Evolutionary conservation across 2,797 vertebrate species (phyloP).

Genomic region (Danio choprae): DNA sequence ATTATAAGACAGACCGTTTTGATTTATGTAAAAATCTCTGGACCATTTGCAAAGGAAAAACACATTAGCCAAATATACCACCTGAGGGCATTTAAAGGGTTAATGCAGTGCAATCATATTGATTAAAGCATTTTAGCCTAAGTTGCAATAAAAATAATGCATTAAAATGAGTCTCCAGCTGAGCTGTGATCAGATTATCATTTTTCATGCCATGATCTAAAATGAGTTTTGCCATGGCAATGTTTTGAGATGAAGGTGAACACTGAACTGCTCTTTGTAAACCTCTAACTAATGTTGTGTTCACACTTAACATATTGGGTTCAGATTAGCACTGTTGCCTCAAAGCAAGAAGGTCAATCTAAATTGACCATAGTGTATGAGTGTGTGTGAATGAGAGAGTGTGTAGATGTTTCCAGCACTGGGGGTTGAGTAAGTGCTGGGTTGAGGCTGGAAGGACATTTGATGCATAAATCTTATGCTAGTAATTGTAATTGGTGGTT

Average conservation of each 20-base stretch:
- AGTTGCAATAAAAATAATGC: slow-evolving; percentile 12
- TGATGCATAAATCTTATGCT: no score
- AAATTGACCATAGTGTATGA: no score
- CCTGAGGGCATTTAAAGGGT: slow-evolving; percentile 3
- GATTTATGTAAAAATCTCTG: neutral
- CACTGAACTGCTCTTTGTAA: neutral
- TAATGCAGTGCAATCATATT: slow-evolving; percentile 9
- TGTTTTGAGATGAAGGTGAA: neutral
- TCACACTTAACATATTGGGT: no score
- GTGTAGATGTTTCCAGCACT: no score
- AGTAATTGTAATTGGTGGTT: no score
- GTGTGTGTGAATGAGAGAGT: no score
- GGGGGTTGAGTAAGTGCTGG: no score
- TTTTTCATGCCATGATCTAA: neutral
- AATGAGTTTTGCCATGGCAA: neutral
- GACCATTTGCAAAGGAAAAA: neutral
- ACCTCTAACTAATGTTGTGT: neutral
- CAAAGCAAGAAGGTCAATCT: no score
- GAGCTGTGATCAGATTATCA: slow-evolving; percentile 3
- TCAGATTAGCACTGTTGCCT: no score
- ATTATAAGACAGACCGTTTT: neutral
- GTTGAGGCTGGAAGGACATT: no score
- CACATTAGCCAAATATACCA: neutral
- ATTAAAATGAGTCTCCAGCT: slow-evolving; percentile 7
- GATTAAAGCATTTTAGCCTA: slow-evolving; percentile 6